A percentile compares a stretch with the other conserved stretches of the same genome.
These are phyloP conservation scores for Bombus balteatus DNA, from an alignment of 1,140 invertebrate species.

Conservation along the genomic window DNA sequence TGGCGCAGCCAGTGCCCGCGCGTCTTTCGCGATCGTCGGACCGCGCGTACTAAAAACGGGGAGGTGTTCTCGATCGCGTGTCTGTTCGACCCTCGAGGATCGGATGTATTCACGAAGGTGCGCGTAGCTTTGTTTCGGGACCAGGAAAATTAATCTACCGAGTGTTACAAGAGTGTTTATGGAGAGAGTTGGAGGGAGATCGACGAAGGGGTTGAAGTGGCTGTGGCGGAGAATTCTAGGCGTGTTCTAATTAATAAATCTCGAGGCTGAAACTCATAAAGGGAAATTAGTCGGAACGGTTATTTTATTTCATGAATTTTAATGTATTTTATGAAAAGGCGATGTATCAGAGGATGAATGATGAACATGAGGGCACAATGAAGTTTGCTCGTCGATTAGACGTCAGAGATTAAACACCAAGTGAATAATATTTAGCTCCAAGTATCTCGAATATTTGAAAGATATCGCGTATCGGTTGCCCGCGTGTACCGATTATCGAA, in stretches of 20 bases:
- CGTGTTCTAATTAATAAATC: not conserved
- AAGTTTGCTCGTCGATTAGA: too few species aligned
- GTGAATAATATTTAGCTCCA: too few species aligned
- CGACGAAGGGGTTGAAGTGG: not conserved
- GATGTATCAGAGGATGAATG: too few species aligned
- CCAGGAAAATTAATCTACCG: not conserved
- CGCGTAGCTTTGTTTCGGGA: not conserved
- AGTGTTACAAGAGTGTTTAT: not conserved
- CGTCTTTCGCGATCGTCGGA: slow-evolving; percentile 81
- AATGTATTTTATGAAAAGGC: too few species aligned
- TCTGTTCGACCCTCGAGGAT: slow-evolving; percentile 3
- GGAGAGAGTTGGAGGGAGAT: not conserved
- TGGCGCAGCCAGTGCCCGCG: slow-evolving; percentile 80
- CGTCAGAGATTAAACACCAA: too few species aligned
- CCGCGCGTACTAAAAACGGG: slow-evolving; percentile 74
- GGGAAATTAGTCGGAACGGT: too few species aligned
- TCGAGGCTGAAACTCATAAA: not conserved
- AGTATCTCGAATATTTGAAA: too few species aligned
- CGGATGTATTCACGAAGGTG: not conserved
- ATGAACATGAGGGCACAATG: too few species aligned
- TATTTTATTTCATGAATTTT: too few species aligned
- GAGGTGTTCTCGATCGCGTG: slow-evolving; percentile 65
- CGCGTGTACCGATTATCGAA: not conserved
- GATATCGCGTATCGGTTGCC: too few species aligned
- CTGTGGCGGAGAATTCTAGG: not conserved